These are phyloP conservation scores for Ibidorhyncha struthersii DNA, from an alignment of 2,113 vertebrate genomes.

Conservation along the genomic window DNA sequence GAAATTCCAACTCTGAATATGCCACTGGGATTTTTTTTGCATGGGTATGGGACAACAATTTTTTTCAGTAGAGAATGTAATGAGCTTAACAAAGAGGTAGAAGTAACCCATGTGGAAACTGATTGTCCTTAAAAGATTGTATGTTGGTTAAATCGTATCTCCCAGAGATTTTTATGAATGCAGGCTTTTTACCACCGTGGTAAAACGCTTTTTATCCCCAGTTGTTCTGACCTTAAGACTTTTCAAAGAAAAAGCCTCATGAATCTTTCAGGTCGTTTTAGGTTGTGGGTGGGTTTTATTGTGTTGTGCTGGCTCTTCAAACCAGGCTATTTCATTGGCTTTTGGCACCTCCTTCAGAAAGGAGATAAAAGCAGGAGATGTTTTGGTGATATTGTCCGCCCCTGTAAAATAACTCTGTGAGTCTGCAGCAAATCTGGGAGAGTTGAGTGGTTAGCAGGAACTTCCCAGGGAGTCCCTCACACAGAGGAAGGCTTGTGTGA, in stretches of 20 bases:
- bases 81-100: background rate
- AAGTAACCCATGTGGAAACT: background rate
- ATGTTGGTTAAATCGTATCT: background rate
- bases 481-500: background rate
- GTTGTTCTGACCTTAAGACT: background rate
- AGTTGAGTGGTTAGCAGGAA: background rate
- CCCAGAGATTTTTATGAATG: background rate
- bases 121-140: background rate
- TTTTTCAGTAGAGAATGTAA: background rate
- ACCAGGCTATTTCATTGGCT: background rate
- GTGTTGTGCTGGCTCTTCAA: background rate
- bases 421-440: background rate
- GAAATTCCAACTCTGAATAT: background rate
- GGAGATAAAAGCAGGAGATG: background rate
- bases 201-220: background rate
- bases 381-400: background rate
- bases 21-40: background rate
- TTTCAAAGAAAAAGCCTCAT: background rate
- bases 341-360: background rate
- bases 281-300: background rate
- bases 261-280: background rate
- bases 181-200: background rate
- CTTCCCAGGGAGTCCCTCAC: background rate
- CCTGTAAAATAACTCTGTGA: fast-evolving
- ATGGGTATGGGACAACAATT: background rate